Conservation (phyloP, 2,888 invertebrate genomes). For the Odontomyia ornata region DNA sequence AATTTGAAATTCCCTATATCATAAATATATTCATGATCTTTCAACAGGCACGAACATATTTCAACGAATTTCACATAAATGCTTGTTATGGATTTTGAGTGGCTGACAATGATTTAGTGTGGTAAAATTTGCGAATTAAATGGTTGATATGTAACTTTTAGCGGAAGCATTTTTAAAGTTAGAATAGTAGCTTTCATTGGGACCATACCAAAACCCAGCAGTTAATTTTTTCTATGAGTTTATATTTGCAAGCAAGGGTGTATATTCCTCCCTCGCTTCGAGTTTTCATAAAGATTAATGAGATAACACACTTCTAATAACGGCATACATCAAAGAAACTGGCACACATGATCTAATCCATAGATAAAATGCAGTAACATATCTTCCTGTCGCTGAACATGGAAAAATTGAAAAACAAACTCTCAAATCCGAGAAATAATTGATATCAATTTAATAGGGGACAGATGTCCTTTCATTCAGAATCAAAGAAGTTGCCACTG, state of each 20-base stretch:
- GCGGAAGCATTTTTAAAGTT: no score
- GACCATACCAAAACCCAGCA: no score
- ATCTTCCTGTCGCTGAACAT: conserved; percentile 1
- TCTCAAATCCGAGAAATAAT: conserved; percentile 33
- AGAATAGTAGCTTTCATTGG: no score
- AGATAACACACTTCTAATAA: conserved; percentile 31
- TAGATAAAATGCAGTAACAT: conserved; percentile 23
- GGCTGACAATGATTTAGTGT: no score
- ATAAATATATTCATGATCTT: no score
- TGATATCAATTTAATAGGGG: conserved; percentile 44
- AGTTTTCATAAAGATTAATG: conserved; percentile 12
- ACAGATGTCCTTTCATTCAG: conserved; percentile 37
- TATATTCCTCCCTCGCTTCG: background rate
- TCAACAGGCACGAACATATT: no score
- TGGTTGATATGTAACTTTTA: no score
- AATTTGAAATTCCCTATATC: background rate
- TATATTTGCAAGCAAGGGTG: no score
- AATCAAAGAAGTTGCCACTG: conserved; percentile 17
- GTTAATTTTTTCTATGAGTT: no score
- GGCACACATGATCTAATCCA: conserved; percentile 16
- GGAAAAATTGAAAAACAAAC: conserved; percentile 29
- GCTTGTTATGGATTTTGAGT: no score
- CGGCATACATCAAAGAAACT: conserved; percentile 36
- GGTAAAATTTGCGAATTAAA: no score
- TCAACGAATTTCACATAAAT: no score